Conservation (phyloP, 2,113 vertebrate genomes). For the Proteles cristata region DNA sequence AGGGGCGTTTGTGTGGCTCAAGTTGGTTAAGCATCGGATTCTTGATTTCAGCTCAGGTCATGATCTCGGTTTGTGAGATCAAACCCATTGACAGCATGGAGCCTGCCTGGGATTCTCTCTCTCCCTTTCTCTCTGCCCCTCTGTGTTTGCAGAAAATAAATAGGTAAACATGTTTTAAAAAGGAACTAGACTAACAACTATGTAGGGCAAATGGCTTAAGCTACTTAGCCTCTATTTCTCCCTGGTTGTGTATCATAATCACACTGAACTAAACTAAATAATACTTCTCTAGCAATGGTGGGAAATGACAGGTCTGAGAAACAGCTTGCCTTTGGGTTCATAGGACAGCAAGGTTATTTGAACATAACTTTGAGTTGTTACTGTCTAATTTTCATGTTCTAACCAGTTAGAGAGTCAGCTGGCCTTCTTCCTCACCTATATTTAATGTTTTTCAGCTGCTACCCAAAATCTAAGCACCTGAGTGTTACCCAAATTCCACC, state of each 20-base stretch:
- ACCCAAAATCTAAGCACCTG: neutral
- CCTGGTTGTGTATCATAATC: neutral
- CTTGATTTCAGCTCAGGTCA: neutral
- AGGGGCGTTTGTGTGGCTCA: neutral
- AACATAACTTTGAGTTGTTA: neutral
- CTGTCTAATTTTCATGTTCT: constrained; percentile 6
- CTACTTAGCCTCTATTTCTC: neutral
- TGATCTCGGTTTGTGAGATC: neutral
- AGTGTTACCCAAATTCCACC: neutral
- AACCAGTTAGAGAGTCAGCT: neutral
- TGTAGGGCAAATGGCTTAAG: neutral
- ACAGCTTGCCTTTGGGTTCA: neutral
- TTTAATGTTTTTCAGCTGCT: neutral
- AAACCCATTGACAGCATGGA: neutral
- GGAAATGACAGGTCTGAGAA: constrained; percentile 24
- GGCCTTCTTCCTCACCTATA: neutral
- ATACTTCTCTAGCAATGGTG: neutral
- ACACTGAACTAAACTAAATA: neutral
- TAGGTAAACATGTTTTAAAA: neutral
- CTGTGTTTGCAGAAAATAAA: neutral
- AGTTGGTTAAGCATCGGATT: neutral
- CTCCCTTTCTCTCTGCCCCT: neutral
- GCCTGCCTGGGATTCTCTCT: neutral
- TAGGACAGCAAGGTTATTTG: neutral
- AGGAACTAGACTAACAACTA: neutral